Conservation (phyloP, 1,140 invertebrate species). For the Hormaphis cornu region DNA sequence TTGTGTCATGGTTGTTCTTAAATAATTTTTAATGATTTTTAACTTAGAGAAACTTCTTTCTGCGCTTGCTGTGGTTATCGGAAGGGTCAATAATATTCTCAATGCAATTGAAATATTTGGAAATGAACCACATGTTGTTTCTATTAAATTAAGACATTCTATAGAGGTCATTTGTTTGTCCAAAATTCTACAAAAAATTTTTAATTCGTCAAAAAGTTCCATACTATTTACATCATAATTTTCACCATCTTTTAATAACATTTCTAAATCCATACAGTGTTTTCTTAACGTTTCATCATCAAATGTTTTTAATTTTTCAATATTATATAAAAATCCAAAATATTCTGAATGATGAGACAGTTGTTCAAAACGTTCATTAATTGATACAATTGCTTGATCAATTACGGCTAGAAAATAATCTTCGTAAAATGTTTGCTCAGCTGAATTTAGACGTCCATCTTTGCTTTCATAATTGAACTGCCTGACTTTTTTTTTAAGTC, state of each 20-base stretch:
- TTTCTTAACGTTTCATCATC: background rate
- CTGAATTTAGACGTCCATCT: background rate
- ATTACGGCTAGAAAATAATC: background rate
- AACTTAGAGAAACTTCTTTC: background rate
- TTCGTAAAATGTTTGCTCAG: background rate
- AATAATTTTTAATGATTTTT: no score
- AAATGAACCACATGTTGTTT: background rate
- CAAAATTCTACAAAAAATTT: background rate
- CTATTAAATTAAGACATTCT: background rate
- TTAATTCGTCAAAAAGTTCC: background rate
- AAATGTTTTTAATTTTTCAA: background rate
- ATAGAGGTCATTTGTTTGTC: background rate
- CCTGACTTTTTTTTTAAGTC: background rate
- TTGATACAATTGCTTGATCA: background rate
- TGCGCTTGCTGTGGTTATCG: background rate
- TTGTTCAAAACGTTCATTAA: background rate
- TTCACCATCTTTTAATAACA: background rate
- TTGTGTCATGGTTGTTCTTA: no score
- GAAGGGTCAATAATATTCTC: background rate
- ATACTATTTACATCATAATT: background rate
- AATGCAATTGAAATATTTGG: background rate
- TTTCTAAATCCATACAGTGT: background rate
- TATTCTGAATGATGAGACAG: background rate
- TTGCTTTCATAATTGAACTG: background rate
- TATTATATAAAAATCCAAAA: background rate